Conservation (phyloP, 1,140 invertebrate species). For the Macrocentrus cingulum region DNA sequence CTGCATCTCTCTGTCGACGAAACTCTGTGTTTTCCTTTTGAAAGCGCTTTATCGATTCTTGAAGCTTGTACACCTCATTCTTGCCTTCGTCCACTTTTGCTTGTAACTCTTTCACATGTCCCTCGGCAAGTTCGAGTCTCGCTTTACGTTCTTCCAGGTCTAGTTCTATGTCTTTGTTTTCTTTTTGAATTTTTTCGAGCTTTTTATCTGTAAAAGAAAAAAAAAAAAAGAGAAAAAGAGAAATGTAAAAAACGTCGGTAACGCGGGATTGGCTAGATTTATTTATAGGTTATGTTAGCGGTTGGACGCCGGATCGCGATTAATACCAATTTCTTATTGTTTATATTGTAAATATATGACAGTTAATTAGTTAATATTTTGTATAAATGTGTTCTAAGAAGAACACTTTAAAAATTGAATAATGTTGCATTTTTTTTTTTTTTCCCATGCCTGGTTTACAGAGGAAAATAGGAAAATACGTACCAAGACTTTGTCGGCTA, state of each 20-base stretch:
- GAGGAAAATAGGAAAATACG: too few relatives aligned
- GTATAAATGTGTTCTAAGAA: too few relatives aligned
- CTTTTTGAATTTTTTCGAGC: conserved; percentile 62
- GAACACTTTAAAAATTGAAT: too few relatives aligned
- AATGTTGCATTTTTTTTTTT: too few relatives aligned
- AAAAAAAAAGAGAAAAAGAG: conserved; percentile 30
- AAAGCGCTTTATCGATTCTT: conserved; percentile 59
- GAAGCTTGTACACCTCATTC: conserved; percentile 65
- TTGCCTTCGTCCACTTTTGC: conserved; percentile 64
- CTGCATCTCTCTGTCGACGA: conserved; percentile 64
- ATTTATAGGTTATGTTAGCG: neutral
- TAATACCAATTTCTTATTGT: too few relatives aligned
- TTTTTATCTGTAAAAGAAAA: conserved; percentile 61
- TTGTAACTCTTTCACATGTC: conserved; percentile 65
- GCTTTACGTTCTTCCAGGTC: conserved; percentile 66
- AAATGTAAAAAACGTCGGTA: conserved; percentile 15
- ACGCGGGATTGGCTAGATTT: too few relatives aligned
- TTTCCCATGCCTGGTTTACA: too few relatives aligned
- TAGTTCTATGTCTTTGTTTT: conserved; percentile 61
- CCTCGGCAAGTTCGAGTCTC: conserved; percentile 65
- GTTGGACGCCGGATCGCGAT: too few relatives aligned
- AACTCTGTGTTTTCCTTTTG: conserved; percentile 61
- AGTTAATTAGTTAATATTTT: too few relatives aligned
- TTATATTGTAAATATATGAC: too few relatives aligned
- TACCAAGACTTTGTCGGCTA: conserved; percentile 64